Conservation (phyloP, 2,113 vertebrate genomes). For the Hypomesus transpacificus region DNA sequence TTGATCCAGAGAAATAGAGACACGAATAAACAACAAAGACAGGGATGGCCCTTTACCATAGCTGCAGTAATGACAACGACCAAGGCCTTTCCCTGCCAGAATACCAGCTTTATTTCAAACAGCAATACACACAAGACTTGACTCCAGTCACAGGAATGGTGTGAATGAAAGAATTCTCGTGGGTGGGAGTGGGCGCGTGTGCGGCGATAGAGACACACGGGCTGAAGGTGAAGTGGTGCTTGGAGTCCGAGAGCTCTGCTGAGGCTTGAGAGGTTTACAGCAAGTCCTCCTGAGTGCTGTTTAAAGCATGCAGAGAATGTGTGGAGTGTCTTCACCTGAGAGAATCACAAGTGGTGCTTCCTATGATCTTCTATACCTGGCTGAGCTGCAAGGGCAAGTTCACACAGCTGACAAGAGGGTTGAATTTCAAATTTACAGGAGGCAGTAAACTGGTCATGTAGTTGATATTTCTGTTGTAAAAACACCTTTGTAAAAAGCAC, state of each 20-base stretch:
- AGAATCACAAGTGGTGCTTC: conserved; percentile 34
- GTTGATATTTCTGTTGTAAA: too few relatives aligned
- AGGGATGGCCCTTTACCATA: too few relatives aligned
- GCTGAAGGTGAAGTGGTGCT: background rate
- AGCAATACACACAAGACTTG: conserved; percentile 38
- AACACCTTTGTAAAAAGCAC: too few relatives aligned
- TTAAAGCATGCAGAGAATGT: conserved; percentile 31
- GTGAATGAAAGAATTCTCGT: conserved; percentile 31
- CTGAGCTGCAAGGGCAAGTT: too few relatives aligned
- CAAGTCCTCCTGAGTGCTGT: conserved; percentile 31
- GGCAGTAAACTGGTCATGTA: too few relatives aligned
- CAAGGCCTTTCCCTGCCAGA: background rate
- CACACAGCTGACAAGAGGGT: too few relatives aligned
- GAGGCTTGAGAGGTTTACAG: conserved; percentile 18
- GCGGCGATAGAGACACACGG: too few relatives aligned
- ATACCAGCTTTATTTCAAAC: conserved; percentile 58
- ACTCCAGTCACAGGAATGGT: conserved; percentile 21
- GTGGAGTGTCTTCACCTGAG: conserved; percentile 50
- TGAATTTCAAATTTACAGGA: too few relatives aligned
- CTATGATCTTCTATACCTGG: background rate
- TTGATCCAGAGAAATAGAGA: conserved; percentile 25
- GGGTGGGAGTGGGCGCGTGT: background rate
- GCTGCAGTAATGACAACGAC: background rate
- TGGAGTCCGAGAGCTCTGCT: conserved; percentile 1
- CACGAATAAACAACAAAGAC: too few relatives aligned